Base-by-base conservation (phyloP, 1,140 invertebrate species). In the Drosophila hydei region DNA sequence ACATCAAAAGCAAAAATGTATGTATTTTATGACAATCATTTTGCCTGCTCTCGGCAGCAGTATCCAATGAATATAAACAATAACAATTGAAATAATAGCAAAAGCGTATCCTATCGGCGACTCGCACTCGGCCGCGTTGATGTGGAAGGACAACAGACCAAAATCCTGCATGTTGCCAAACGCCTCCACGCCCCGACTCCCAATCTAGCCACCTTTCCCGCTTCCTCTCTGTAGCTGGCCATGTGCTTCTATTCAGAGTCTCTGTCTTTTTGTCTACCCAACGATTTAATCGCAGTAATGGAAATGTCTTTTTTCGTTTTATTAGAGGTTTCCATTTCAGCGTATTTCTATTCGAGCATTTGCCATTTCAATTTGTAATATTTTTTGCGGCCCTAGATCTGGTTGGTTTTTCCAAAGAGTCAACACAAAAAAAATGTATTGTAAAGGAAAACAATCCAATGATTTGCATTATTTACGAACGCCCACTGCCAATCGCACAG, bases 261-360 rank as follows among this genome's bases (percentile, higher is more conserved):
- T 25, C 16, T 55, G 16, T 43, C 43, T 25, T 16, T 45, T 30
- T 47, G 52, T 51, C 25, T 63, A 30, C 25, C 56, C 70, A 43
- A 78, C 83, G 78, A 88, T 83, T 88, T 88, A 88, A 88, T 88
- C 83, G 83, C 64, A 63, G 75, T 88, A 88, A 88, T 88, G 83
- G 83, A 88, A 88, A 88, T 78, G 78, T 87, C 83, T 42, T 11
- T 40, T 36, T 52, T 52, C 43, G 54, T 80, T 85, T 84, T 84
- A 84, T 84, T 79, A 73, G 63, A 84, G 79, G 70, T 68, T 83
- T 83, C 75, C 79, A 79, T 70, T 79, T 67, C 23, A 55, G 58
- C 73, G 71, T 72, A 72, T 50, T 62, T 62, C 33, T 45, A 40
- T 68, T 38, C n/a, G 48, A 33, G 47, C 21, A 68, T 69, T 69